Evolutionary conservation across 2,888 invertebrate species (phyloP).

Genomic region (Andrena bicolor): DNA sequence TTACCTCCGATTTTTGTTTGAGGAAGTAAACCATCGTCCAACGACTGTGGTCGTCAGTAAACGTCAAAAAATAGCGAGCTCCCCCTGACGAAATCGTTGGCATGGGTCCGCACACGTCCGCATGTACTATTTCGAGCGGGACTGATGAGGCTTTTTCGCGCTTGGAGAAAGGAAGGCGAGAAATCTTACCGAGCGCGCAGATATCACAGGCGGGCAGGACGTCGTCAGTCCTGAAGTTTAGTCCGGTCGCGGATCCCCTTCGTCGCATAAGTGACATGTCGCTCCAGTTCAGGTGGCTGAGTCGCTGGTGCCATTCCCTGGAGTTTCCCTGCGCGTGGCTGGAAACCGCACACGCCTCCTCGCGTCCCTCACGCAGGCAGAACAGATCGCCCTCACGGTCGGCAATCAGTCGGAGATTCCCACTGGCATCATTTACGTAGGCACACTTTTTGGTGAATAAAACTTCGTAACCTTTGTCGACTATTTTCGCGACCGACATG

Average conservation of each 20-base stretch:
- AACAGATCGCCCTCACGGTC: constrained; percentile 5
- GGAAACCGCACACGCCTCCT: background rate
- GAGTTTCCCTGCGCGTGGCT: background rate
- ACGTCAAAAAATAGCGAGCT: background rate
- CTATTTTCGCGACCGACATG: constrained; percentile 4
- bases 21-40: background rate
- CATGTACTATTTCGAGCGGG: background rate
- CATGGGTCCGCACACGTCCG: constrained; percentile 7
- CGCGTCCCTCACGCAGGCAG: background rate
- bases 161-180: background rate
- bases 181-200: background rate
- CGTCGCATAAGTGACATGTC: background rate
- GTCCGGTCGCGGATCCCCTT: background rate
- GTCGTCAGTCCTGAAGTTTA: background rate
- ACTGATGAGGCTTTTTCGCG: background rate
- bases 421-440: background rate
- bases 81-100: background rate
- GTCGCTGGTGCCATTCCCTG: background rate
- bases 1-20: background rate
- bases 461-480: background rate
- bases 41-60: background rate
- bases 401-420: background rate
- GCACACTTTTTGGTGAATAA: background rate
- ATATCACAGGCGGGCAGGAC: background rate
- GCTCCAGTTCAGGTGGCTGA: background rate